Conservation (phyloP, 2,888 invertebrate genomes). For the Orchesella flavescens region DNA sequence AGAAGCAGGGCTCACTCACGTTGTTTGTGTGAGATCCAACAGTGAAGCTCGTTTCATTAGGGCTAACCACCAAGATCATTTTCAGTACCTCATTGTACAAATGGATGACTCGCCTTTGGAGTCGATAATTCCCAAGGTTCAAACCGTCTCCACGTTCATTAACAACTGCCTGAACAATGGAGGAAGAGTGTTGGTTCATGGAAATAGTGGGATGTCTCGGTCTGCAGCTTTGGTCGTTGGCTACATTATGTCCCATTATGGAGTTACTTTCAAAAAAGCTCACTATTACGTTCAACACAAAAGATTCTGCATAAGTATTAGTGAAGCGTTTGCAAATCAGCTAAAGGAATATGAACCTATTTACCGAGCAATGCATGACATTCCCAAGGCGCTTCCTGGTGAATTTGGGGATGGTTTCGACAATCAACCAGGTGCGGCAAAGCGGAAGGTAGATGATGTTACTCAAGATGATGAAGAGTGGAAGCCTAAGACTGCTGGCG, state of each 20-base stretch:
- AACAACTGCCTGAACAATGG: constrained; percentile 76
- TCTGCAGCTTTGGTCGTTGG: constrained; percentile 82
- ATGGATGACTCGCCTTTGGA: constrained; percentile 63
- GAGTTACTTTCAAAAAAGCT: constrained; percentile 74
- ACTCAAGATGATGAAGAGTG: no score
- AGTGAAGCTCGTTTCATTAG: constrained; percentile 78
- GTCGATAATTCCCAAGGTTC: constrained; percentile 59
- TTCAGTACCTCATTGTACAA: constrained; percentile 77
- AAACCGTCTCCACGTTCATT: constrained; percentile 27
- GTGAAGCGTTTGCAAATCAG: constrained; percentile 81
- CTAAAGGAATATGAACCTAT: constrained; percentile 81
- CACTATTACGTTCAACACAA: constrained; percentile 78
- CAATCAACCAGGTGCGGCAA: no score
- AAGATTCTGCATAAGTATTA: constrained; percentile 81
- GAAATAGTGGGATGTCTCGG: constrained; percentile 81
- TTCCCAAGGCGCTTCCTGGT: constrained; percentile 60
- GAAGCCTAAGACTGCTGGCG: no score
- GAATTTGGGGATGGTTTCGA: neutral
- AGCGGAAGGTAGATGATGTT: no score
- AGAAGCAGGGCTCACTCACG: constrained; percentile 79
- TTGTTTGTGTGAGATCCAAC: constrained; percentile 80
- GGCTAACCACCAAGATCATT: constrained; percentile 79
- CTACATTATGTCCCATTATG: constrained; percentile 80
- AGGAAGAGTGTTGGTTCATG: constrained; percentile 81
- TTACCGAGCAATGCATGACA: constrained; percentile 78